These are phyloP conservation scores for Macrophya alboannulata DNA, from an alignment of 2,888 invertebrate species.

Conservation along the genomic window DNA sequence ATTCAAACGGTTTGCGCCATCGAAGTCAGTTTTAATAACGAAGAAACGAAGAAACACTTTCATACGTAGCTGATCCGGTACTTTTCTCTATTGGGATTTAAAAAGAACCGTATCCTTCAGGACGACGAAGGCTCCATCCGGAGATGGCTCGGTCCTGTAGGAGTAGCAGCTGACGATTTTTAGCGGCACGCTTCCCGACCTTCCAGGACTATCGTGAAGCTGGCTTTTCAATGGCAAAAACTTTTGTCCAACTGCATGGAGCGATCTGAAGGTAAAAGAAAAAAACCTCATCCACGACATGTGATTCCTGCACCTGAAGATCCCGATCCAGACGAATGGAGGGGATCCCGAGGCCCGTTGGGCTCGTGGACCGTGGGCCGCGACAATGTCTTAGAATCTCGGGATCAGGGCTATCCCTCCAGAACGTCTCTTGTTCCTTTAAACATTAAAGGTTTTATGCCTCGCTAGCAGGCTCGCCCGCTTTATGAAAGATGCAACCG, in stretches of 20 bases:
- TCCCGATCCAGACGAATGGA: slow-evolving; percentile 14
- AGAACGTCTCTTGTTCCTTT: slow-evolving; percentile 65
- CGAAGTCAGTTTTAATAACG: too few relatives aligned
- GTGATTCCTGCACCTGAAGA: slow-evolving; percentile 69
- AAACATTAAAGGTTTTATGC: slow-evolving; percentile 65
- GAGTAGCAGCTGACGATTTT: slow-evolving; percentile 66
- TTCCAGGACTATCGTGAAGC: slow-evolving; percentile 57
- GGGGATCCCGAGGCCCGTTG: background rate
- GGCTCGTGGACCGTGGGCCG: background rate
- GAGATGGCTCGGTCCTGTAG: background rate
- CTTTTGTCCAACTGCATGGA: slow-evolving; percentile 49
- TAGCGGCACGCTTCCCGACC: slow-evolving; percentile 70
- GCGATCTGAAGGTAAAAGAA: slow-evolving; percentile 56
- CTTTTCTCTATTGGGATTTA: background rate
- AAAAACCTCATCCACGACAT: slow-evolving; percentile 65
- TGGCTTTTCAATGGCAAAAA: slow-evolving; percentile 57
- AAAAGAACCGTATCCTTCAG: slow-evolving; percentile 14
- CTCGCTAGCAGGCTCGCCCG: slow-evolving; percentile 18
- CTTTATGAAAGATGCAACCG: slow-evolving; percentile 55
- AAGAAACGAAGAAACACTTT: too few relatives aligned
- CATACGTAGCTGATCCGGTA: too few relatives aligned
- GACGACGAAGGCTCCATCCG: background rate
- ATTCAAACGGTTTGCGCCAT: too few relatives aligned
- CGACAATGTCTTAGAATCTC: slow-evolving; percentile 40
- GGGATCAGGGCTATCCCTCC: slow-evolving; percentile 9